Evolutionary conservation across 2,888 invertebrate species (phyloP).

Genomic region (Callosobruchus maculatus): DNA sequence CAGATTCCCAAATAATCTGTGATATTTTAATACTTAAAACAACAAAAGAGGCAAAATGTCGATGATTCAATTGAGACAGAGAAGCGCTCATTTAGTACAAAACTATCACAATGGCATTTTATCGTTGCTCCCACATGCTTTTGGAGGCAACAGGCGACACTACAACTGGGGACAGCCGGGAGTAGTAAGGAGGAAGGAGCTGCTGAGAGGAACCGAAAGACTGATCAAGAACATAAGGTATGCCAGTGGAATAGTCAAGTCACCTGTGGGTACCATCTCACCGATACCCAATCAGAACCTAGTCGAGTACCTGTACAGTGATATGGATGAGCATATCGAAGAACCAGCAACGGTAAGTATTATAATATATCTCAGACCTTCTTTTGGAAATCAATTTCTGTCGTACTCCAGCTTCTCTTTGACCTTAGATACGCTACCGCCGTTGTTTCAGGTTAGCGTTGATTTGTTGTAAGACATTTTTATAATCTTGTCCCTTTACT

Average conservation of each 20-base stretch:
- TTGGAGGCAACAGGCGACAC: constrained; percentile 11
- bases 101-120: constrained; percentile 24
- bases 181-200: constrained; percentile 4
- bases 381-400: too few relatives aligned
- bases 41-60: constrained; percentile 13
- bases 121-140: constrained; percentile 17
- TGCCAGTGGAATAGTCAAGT: constrained; percentile 42
- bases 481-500: too few relatives aligned
- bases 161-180: constrained; percentile 9
- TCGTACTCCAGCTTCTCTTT: too few relatives aligned
- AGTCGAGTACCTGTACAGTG: constrained; percentile 59
- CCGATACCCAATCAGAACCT: constrained; percentile 56
- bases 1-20: constrained; percentile 6
- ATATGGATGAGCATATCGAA: constrained; percentile 54
- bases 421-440: too few relatives aligned
- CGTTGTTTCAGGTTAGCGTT: too few relatives aligned
- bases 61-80: constrained; percentile 16
- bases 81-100: constrained; percentile 17
- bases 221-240: constrained; percentile 20
- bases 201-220: constrained; percentile 13
- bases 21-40: constrained; percentile 10
- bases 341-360: constrained; percentile 65
- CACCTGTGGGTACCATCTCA: constrained; percentile 53
- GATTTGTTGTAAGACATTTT: too few relatives aligned
- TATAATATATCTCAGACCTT: too few relatives aligned